A percentile compares a stretch with the other conserved stretches of the same genome.
Conservation (phyloP, 2,797 vertebrate genomes). For the Varecia variegata region DNA sequence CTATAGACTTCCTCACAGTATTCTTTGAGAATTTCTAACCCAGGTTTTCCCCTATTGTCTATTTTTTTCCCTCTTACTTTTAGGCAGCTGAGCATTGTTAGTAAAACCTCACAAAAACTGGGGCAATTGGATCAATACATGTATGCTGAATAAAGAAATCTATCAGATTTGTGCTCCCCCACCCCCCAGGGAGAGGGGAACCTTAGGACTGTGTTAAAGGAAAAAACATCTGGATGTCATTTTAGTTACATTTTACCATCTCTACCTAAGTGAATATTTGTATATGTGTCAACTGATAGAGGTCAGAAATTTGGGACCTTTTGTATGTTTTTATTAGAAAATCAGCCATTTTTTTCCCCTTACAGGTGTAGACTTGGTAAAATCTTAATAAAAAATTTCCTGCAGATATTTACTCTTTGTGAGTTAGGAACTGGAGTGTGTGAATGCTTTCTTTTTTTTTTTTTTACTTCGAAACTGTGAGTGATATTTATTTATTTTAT, state of each 20-base stretch:
- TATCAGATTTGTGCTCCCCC: not conserved
- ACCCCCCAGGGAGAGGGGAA: not conserved
- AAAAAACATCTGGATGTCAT: not conserved
- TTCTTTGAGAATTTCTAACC: not conserved
- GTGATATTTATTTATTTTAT: slow-evolving; percentile 71
- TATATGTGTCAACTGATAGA: not conserved
- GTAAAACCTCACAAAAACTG: slow-evolving; percentile 46
- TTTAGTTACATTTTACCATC: not conserved
- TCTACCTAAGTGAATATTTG: not conserved
- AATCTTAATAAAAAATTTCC: not conserved
- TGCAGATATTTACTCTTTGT: not conserved
- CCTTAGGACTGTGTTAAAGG: not conserved
- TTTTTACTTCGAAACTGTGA: slow-evolving; percentile 37
- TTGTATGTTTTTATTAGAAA: slow-evolving; percentile 6
- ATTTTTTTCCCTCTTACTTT: not conserved
- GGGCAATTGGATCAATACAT: slow-evolving; percentile 28
- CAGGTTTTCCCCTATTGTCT: not conserved
- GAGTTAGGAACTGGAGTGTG: not conserved
- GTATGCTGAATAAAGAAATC: not conserved
- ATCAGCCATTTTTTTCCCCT: not conserved
- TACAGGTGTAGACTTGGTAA: not conserved
- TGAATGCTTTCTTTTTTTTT: not conserved
- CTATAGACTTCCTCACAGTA: not conserved
- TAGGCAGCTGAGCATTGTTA: not conserved
- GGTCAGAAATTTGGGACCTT: slow-evolving; percentile 41